Percentiles rank a stretch among this genome's conserved stretches.
Evolutionary conservation across 2,888 invertebrate species (phyloP).

Genomic region (Reticulitermes lucifugus): DNA sequence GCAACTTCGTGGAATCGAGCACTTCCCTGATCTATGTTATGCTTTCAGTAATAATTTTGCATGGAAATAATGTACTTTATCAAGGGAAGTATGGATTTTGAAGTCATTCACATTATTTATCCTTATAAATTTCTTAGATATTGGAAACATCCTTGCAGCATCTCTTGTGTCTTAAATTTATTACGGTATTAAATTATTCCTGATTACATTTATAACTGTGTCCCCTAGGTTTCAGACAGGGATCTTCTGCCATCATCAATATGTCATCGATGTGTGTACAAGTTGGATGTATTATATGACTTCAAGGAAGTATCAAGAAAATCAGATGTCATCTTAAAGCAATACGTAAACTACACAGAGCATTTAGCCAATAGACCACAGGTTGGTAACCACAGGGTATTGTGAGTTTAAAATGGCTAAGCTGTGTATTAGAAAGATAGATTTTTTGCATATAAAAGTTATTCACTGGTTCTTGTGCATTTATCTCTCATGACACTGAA

Average conservation of each 20-base stretch:
- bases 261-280: slow-evolving; percentile 80
- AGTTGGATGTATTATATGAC: slow-evolving; percentile 80
- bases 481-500: no score
- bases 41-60: neutral
- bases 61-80: no score
- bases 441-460: no score
- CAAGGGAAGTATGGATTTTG: no score
- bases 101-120: no score
- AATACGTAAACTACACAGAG: slow-evolving; percentile 80
- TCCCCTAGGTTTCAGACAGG: slow-evolving; percentile 77
- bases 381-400: slow-evolving; percentile 66
- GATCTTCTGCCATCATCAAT: slow-evolving; percentile 83
- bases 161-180: no score
- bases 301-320: slow-evolving; percentile 82
- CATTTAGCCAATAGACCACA: slow-evolving; percentile 72
- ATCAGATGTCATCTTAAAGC: slow-evolving; percentile 79
- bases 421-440: no score
- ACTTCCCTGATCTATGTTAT: neutral
- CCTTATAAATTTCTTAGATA: no score
- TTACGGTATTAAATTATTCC: no score
- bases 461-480: no score
- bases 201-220: neutral
- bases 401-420: neutral
- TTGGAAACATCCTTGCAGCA: no score
- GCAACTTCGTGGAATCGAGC: neutral